A percentile compares a stretch with the other conserved stretches of the same genome.
phyloP scores from a whole-genome alignment of 2,888 invertebrate genomes.

The Proisotoma minuta region DNA sequence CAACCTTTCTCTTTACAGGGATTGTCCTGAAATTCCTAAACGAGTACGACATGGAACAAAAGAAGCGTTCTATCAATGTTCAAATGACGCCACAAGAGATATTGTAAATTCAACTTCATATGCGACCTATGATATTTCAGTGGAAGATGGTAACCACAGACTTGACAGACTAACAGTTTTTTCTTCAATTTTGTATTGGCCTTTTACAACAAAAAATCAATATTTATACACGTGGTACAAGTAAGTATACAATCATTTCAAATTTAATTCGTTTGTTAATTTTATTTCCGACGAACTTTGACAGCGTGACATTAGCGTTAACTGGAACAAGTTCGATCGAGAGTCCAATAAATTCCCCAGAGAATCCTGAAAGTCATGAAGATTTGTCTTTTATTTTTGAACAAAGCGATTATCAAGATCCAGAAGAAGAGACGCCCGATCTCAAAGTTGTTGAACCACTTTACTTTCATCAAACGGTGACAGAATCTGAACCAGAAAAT shows the following conservation, averaged over 20 bases:
- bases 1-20: conserved; percentile 12
- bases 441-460: conserved; percentile 38
- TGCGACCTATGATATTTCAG: conserved; percentile 40
- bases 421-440: conserved; percentile 43
- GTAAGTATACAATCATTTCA: conserved; percentile 35
- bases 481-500: conserved; percentile 37
- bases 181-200: conserved; percentile 47
- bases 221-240: conserved; percentile 45
- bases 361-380: conserved; percentile 44
- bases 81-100: conserved; percentile 37
- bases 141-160: conserved; percentile 21
- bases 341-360: conserved; percentile 27
- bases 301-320: conserved; percentile 39
- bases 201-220: conserved; percentile 40
- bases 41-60: conserved; percentile 33
- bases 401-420: conserved; percentile 42
- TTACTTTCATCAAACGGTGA: conserved; percentile 40
- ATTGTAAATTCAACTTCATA: conserved; percentile 45
- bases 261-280: neutral
- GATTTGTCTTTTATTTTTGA: conserved; percentile 45
- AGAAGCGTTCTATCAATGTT: conserved; percentile 34
- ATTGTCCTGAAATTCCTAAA: conserved; percentile 42
- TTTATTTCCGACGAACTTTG: neutral
- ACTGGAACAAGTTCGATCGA: conserved; percentile 23
- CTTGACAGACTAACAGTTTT: conserved; percentile 34